Evolutionary conservation across 92 coral and sea anemone genomes (phyloP), one percentile per base, ranked within the genome.

Genomic region (Porites rus): DNA sequence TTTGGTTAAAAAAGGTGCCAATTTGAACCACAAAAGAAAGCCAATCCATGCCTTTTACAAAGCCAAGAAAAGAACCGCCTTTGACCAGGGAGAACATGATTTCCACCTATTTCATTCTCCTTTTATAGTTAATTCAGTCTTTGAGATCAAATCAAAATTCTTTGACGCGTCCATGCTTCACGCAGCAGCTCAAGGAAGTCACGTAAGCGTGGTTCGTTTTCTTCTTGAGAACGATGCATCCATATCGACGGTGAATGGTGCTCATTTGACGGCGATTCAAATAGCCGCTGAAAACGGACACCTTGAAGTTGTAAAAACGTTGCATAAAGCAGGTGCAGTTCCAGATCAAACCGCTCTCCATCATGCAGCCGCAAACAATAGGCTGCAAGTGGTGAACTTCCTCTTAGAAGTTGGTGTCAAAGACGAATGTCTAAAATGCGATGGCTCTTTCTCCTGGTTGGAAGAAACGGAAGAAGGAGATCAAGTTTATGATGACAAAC

Each of bases 311-410:
- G 91, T 94, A 1, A 22, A 79, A 63, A 31, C 85, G 17, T 68
- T 90, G 71, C 61, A 60, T 68, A 53, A 88, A 13, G 43, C 76
- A 14, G 94, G 92, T 13, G 84, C 81, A 52, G 59, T 17, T 52
- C 53, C 78, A 78, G 94, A 93, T 80, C 79, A 68, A 21, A 65
- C 73, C 13, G 90, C 91, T 76, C 91, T 93, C 56, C 91, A 88
- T 74, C 94, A 85, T 52, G 92, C 94, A 22, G 91, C 89, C n/a
- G 85, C 87, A 74, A 93, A 81, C 56, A 87, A 89, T 20, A 93
- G 78, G 25, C 28, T 66, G 16, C 63, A 82, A 56, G 86, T 88
- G 21, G 91, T 92, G 54, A 19, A 72, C 25, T 68, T 80, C 60
- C 79, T 56, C 3, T 56, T 56, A 56, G 51, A 66, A 0, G 46